phyloP scores from a whole-genome alignment of 2,797 vertebrate genomes.

The Semotilus atromaculatus region DNA sequence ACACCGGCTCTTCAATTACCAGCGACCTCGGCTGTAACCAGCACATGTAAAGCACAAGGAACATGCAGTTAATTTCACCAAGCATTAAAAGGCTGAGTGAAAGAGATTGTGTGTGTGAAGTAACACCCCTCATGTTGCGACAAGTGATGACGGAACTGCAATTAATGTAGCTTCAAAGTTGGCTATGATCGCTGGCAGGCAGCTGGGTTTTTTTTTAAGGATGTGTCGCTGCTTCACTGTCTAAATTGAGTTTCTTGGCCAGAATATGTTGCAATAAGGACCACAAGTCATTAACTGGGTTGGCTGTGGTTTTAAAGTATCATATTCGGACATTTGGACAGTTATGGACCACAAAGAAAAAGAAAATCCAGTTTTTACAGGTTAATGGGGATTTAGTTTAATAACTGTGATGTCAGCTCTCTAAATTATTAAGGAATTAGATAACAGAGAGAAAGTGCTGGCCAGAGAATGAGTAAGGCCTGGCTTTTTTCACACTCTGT shows the following conservation, averaged over 20 bases:
- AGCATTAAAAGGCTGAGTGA: conserved; percentile 35
- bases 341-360: background rate
- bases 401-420: conserved; percentile 40
- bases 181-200: conserved; percentile 54
- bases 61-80: conserved; percentile 52
- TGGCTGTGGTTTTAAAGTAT: background rate
- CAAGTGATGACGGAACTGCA: conserved; percentile 45
- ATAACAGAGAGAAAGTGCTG: background rate
- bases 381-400: conserved; percentile 41
- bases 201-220: conserved; percentile 23
- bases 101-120: conserved; percentile 14
- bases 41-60: conserved; percentile 34
- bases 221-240: too few species aligned
- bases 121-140: conserved; percentile 42
- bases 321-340: background rate
- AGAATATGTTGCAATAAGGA: background rate
- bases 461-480: background rate
- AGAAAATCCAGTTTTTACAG: conserved; percentile 41
- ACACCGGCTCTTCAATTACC: conserved; percentile 56
- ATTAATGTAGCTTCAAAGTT: conserved; percentile 55
- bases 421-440: conserved; percentile 49
- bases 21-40: conserved; percentile 42
- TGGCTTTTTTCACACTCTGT: conserved; percentile 40
- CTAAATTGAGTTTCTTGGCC: background rate
- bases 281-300: background rate